These are phyloP conservation scores for Cosmia trapezina DNA, from an alignment of 2,888 invertebrate species.

Conservation along the genomic window DNA sequence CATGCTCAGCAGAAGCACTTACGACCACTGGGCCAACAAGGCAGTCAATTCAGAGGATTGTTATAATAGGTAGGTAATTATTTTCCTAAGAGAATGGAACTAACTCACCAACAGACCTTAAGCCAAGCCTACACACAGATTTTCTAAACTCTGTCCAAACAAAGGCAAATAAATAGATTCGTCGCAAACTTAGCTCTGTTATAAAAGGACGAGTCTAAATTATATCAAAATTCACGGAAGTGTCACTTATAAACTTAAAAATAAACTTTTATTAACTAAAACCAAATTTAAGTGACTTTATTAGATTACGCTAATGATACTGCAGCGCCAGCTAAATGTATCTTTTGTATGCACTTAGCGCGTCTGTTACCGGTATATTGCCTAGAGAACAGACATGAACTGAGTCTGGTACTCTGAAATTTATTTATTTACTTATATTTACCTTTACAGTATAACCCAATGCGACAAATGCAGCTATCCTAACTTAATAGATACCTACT, in stretches of 20 bases:
- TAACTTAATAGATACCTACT: too few relatives aligned
- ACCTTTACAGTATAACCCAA: too few relatives aligned
- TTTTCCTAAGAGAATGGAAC: background rate
- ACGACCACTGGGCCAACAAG: too few relatives aligned
- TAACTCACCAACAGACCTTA: background rate
- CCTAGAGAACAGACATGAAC: conserved; percentile 11
- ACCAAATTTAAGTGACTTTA: conserved; percentile 4
- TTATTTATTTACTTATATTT: too few relatives aligned
- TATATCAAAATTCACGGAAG: background rate
- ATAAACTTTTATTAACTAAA: conserved; percentile 3
- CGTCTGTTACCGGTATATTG: conserved; percentile 10
- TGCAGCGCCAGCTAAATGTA: conserved; percentile 27
- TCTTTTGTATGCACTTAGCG: conserved; percentile 31
- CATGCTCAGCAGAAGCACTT: too few relatives aligned
- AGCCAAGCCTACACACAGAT: background rate
- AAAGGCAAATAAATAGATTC: background rate
- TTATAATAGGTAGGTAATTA: too few relatives aligned
- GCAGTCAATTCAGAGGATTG: background rate
- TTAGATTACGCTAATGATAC: conserved; percentile 17
- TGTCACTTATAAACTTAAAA: conserved; percentile 2
- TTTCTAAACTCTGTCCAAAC: background rate
- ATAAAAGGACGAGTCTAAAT: background rate
- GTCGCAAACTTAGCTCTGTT: background rate
- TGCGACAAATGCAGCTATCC: too few relatives aligned
- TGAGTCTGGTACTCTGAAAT: conserved; percentile 2